Evolutionary conservation across 2,797 vertebrate genomes (phyloP).

Genomic region (Rhinophrynus dorsalis): DNA sequence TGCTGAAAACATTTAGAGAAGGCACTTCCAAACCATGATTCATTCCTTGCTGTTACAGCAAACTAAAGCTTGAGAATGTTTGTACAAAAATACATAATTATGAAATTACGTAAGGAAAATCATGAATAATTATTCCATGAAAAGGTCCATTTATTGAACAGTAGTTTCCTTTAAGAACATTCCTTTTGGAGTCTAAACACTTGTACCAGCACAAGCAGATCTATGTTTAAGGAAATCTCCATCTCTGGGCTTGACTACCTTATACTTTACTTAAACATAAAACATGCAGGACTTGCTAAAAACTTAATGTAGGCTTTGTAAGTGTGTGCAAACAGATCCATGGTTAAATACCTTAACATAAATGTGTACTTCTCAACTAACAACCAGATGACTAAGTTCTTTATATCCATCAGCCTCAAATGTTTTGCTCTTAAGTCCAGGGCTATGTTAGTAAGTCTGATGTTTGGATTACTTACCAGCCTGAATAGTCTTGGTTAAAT

Average conservation of each 20-base stretch:
- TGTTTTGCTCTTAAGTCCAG: background rate
- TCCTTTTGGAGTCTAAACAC: background rate
- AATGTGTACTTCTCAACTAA: conserved; percentile 2
- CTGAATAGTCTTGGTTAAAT: background rate
- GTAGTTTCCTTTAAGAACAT: conserved; percentile 9
- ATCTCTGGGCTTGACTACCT: too few relatives aligned
- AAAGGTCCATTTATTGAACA: too few relatives aligned
- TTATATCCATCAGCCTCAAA: conserved; percentile 11
- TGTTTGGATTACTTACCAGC: background rate
- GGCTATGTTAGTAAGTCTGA: background rate
- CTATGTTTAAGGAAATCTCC: background rate
- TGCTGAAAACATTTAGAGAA: too few relatives aligned
- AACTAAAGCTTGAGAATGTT: too few relatives aligned
- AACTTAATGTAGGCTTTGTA: conserved; percentile 22
- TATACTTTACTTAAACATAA: conserved; percentile 1
- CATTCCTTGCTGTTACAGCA: too few relatives aligned
- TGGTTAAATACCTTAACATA: conserved; percentile 13
- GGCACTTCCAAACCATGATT: too few relatives aligned
- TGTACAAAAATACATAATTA: too few relatives aligned
- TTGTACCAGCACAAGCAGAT: conserved; percentile 18
- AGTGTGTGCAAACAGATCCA: background rate
- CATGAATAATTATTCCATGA: too few relatives aligned
- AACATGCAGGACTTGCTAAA: conserved; percentile 14
- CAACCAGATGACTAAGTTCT: background rate
- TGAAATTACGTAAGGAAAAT: too few relatives aligned